phyloP scores from a whole-genome alignment of 2,113 vertebrate species.

The Larimichthys crocea region DNA sequence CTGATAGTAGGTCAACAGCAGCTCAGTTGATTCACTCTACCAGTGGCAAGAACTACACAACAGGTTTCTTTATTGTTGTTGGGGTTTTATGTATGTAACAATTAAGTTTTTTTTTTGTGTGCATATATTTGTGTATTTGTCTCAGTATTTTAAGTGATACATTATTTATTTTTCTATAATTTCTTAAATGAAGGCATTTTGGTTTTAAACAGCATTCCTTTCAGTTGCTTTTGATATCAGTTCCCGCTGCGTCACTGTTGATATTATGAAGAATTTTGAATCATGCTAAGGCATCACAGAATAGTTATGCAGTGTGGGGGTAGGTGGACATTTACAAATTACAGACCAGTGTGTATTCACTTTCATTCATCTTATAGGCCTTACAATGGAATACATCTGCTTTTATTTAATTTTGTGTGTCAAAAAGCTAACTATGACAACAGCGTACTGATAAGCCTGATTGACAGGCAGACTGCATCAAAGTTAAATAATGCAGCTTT shows the following conservation, averaged over 20 bases:
- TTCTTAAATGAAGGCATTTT: slow-evolving; percentile 80
- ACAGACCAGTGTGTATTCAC: slow-evolving; percentile 32
- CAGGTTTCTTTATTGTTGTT: slow-evolving; percentile 68
- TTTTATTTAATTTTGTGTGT: slow-evolving; percentile 54
- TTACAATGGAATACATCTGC: slow-evolving; percentile 50
- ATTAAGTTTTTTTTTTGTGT: slow-evolving; percentile 32
- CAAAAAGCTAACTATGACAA: slow-evolving; percentile 31
- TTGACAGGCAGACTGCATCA: slow-evolving; percentile 30
- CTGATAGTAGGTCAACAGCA: slow-evolving; percentile 41
- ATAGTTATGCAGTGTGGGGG: slow-evolving; percentile 20
- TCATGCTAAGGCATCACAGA: slow-evolving; percentile 16
- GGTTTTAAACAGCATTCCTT: slow-evolving; percentile 83
- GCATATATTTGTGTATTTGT: slow-evolving; percentile 78
- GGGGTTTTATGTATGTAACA: slow-evolving; percentile 64
- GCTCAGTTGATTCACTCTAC: slow-evolving; percentile 42
- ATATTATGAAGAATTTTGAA: slow-evolving; percentile 14
- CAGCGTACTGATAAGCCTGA: slow-evolving; percentile 48
- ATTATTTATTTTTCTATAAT: slow-evolving; percentile 83
- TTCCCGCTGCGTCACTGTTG: slow-evolving; percentile 44
- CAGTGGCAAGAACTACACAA: slow-evolving; percentile 64
- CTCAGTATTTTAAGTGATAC: slow-evolving; percentile 78
- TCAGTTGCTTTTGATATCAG: slow-evolving; percentile 58
- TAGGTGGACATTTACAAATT: slow-evolving; percentile 36
- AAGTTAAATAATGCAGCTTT: slow-evolving; percentile 49
- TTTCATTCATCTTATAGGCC: slow-evolving; percentile 50